Conservation (phyloP, 2,888 invertebrate genomes). For the Mantis religiosa region DNA sequence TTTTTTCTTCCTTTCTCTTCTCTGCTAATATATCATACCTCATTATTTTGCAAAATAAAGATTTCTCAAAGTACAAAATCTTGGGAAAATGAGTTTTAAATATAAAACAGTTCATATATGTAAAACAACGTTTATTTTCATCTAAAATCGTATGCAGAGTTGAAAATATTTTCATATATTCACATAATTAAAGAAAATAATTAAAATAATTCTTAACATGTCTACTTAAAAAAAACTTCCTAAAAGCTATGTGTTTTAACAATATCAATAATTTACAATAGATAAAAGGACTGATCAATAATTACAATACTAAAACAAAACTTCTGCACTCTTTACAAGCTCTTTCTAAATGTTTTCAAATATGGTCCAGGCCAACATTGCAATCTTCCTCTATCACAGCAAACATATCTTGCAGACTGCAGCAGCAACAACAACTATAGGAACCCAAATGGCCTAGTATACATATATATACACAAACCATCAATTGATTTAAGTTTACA, state of each 20-base stretch:
- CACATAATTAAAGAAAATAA: neutral
- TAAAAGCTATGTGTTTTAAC: neutral
- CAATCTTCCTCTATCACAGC: conserved; percentile 5
- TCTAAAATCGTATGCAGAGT: neutral
- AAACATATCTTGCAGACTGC: neutral
- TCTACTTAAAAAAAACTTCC: conserved; percentile 2
- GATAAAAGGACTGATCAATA: neutral
- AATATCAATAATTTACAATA: conserved; percentile 12
- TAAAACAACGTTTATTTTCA: neutral
- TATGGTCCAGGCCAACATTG: neutral
- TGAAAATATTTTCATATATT: neutral
- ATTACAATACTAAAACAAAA: neutral
- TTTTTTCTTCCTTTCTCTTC: no score
- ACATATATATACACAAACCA: conserved; percentile 28
- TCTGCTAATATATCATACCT: no score
- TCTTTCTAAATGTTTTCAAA: neutral
- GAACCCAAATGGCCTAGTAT: conserved; percentile 18
- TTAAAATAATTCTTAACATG: neutral
- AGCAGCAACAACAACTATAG: conserved; percentile 5
- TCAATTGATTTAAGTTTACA: neutral
- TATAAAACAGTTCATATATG: neutral
- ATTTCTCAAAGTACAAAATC: neutral
- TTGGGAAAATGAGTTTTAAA: neutral
- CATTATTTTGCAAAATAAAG: no score
- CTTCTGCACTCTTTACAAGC: neutral